These are phyloP conservation scores for Trichomalopsis sarcophagae DNA, from an alignment of 1,140 invertebrate species.

Conservation along the genomic window DNA sequence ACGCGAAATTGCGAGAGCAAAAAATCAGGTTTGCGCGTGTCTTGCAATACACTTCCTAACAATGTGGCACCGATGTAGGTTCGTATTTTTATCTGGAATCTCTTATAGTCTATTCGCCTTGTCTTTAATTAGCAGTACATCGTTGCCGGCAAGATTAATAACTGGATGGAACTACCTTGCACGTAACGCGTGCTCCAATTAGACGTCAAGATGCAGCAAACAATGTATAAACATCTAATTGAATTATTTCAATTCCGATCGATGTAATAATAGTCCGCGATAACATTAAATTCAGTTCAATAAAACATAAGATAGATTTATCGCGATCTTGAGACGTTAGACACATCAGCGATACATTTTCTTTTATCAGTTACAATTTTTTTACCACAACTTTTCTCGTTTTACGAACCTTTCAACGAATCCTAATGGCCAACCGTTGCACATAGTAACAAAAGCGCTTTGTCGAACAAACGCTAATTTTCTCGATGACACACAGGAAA, in stretches of 20 bases:
- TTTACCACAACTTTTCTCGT: too few relatives aligned
- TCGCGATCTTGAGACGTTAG: too few relatives aligned
- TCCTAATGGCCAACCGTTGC: not conserved
- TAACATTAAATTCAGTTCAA: too few relatives aligned
- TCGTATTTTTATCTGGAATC: not conserved
- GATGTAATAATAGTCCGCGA: not conserved
- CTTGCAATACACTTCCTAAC: too few relatives aligned
- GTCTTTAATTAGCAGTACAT: not conserved
- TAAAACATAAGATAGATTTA: too few relatives aligned
- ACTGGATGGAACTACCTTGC: not conserved
- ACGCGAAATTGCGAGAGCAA: not conserved
- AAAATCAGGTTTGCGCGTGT: too few relatives aligned
- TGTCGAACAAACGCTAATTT: not conserved
- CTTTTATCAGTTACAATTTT: too few relatives aligned
- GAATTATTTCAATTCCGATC: not conserved
- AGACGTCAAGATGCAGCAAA: not conserved
- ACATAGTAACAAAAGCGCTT: not conserved
- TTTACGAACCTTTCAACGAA: too few relatives aligned
- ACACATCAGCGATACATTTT: too few relatives aligned
- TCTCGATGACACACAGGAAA: not conserved
- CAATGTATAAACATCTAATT: not conserved
- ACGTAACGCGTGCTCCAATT: not conserved
- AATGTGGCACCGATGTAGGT: too few relatives aligned
- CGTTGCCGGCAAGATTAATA: not conserved
- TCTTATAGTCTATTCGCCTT: too few relatives aligned